Evolutionary conservation across 2,888 invertebrate species (phyloP).

Genomic region (Agriotes lineatus): DNA sequence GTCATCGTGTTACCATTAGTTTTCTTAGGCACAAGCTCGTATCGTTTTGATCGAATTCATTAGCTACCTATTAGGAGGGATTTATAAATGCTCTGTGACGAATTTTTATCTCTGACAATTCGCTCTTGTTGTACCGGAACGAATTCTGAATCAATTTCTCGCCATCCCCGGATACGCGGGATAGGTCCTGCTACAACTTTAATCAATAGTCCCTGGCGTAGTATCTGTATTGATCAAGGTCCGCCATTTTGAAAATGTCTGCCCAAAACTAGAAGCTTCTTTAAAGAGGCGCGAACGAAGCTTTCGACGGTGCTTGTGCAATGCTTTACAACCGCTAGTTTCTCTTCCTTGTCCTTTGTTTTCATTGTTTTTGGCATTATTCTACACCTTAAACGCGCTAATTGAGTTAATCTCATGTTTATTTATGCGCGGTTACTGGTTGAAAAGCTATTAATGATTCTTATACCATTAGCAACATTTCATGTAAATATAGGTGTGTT

Average conservation of each 20-base stretch:
- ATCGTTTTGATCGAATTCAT: not conserved
- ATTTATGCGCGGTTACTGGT: slow-evolving; percentile 20
- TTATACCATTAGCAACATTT: slow-evolving; percentile 36
- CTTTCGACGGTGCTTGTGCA: too few species aligned
- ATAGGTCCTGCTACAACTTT: slow-evolving; percentile 46
- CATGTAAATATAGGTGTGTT: slow-evolving; percentile 45
- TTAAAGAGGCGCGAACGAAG: slow-evolving; percentile 34
- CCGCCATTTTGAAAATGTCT: slow-evolving; percentile 46
- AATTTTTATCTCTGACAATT: slow-evolving; percentile 8
- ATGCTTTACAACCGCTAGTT: too few species aligned
- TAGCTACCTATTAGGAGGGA: not conserved
- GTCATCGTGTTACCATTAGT: too few species aligned
- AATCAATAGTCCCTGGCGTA: slow-evolving; percentile 47
- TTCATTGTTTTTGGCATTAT: not conserved
- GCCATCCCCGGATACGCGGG: slow-evolving; percentile 43
- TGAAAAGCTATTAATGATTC: slow-evolving; percentile 22
- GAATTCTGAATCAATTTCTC: slow-evolving; percentile 36
- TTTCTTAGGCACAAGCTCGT: not conserved
- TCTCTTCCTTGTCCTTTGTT: not conserved
- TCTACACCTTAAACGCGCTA: not conserved
- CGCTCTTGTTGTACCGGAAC: slow-evolving; percentile 12
- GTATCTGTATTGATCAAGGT: slow-evolving; percentile 46
- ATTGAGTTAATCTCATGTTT: slow-evolving; percentile 14
- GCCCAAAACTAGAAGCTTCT: slow-evolving; percentile 26
- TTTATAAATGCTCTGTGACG: not conserved